Evolutionary conservation across 2,113 vertebrate genomes (phyloP), one percentile per base, ranked within the genome.

Genomic region (Probosciger aterrimus): DNA sequence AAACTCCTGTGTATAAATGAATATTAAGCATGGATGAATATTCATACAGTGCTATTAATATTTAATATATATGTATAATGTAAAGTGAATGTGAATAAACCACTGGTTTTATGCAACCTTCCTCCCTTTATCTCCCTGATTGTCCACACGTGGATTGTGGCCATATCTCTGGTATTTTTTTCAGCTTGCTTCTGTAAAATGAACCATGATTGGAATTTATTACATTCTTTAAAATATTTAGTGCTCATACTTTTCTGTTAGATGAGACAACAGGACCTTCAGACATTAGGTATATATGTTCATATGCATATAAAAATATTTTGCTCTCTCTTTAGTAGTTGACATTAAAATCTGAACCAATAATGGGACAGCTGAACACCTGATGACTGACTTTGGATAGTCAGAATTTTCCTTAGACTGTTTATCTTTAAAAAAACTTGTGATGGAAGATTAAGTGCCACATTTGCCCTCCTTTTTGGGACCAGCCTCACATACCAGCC

Each of bases 31-130:
- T 4, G 68, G 78, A 80, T 95, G 92, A 97, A 96, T 97, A 97
- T 96, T 96, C 96, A 97, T 94, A 96, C 11, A 7, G 16, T 7
- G 2, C 12, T 76, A 93, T 97, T 97, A 97, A 97, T 96, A 97
- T 96, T 95, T 96, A 94, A 86, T 93, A 76, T 86, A 47, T 33
- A 64, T 19, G 77, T 80, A 75, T 88, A 91, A 93, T 78, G 80
- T 52, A 96, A 96, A 93, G 50, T 31, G 63, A 86, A 88, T 82
- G 75, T 4, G 59, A 93, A 88, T 81, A 85, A 94, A 86, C 53
- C 49, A 47, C 71, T 74, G 18, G 39, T 91, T 55, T 65, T 59
- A 23, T 14, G 73, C 77, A 89, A 11, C 23, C 31, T 70, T 68
- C 50, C 55, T 95, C 65, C 77, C 67, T 87, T 93, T 63, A 70